A percentile compares a stretch with the other conserved stretches of the same genome.
These are phyloP conservation scores for Silurus aristotelis DNA, from an alignment of 2,797 vertebrate genomes.

Conservation along the genomic window DNA sequence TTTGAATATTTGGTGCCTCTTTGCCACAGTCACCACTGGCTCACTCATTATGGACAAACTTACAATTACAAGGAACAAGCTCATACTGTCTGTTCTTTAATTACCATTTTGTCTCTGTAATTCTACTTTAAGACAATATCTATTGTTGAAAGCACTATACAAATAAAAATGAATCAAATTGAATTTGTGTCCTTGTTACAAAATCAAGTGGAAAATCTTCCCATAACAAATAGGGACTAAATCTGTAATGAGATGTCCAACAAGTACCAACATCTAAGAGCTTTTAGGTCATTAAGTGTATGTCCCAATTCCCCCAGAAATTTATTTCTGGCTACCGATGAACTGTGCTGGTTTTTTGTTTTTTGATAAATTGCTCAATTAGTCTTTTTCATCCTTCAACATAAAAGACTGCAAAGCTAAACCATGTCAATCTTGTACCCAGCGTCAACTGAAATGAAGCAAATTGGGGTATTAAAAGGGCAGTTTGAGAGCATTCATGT, in stretches of 20 bases:
- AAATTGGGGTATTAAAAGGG: constrained; percentile 26
- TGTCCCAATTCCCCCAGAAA: not conserved
- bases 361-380: constrained; percentile 1
- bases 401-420: not conserved
- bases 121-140: no score
- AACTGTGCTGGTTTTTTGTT: not conserved
- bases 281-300: not conserved
- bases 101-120: no score
- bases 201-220: not conserved
- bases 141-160: no score
- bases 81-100: no score
- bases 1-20: no score
- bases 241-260: not conserved
- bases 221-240: not conserved
- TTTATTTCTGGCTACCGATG: no score
- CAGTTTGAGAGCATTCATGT: constrained; percentile 37
- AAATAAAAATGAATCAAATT: no score
- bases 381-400: not conserved
- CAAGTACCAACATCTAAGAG: not conserved
- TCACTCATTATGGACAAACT: no score
- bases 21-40: no score
- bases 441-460: constrained; percentile 56
- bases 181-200: not conserved
- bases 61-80: no score
- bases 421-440: constrained; percentile 1